Percentiles rank a stretch among this genome's conserved stretches.
Evolutionary conservation across 2,888 invertebrate genomes (phyloP).

Genomic region (Polydrusus cervinus): DNA sequence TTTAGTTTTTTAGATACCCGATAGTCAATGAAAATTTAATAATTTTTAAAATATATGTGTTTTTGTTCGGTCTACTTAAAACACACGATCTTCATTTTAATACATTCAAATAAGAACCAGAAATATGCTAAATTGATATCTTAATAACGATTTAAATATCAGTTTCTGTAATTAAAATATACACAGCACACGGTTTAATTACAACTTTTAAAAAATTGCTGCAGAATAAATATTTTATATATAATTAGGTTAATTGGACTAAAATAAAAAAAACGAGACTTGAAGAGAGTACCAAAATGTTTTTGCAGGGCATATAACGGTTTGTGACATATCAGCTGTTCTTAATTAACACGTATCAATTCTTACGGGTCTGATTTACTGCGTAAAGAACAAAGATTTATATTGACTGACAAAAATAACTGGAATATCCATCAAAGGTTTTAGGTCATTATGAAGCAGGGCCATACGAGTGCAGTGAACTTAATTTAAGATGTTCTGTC

Average conservation of each 20-base stretch:
- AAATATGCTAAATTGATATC: neutral
- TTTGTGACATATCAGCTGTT: neutral
- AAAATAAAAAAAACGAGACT: neutral
- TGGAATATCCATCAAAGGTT: neutral
- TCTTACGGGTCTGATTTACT: neutral
- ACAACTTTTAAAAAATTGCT: neutral
- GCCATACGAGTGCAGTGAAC: too few relatives aligned
- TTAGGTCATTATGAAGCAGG: too few relatives aligned
- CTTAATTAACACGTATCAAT: slow-evolving; percentile 1
- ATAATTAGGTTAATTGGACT: slow-evolving; percentile 14
- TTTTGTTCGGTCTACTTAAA: too few relatives aligned
- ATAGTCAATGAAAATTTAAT: too few relatives aligned
- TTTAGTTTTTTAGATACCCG: too few relatives aligned
- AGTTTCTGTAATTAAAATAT: slow-evolving; percentile 1
- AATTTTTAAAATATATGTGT: too few relatives aligned
- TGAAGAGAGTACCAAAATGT: slow-evolving; percentile 12
- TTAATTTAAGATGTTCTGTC: too few relatives aligned
- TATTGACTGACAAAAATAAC: neutral
- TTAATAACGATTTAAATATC: slow-evolving; percentile 1
- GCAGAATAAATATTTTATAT: neutral
- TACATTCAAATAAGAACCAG: neutral
- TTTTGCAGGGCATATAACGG: slow-evolving; percentile 15
- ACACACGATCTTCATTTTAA: too few relatives aligned
- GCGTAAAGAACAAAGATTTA: too few relatives aligned
- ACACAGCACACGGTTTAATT: neutral